Evolutionary conservation across 2,888 invertebrate genomes (phyloP), one percentile per base, ranked within the genome.

Genomic region (Chrysolina oricalcia): DNA sequence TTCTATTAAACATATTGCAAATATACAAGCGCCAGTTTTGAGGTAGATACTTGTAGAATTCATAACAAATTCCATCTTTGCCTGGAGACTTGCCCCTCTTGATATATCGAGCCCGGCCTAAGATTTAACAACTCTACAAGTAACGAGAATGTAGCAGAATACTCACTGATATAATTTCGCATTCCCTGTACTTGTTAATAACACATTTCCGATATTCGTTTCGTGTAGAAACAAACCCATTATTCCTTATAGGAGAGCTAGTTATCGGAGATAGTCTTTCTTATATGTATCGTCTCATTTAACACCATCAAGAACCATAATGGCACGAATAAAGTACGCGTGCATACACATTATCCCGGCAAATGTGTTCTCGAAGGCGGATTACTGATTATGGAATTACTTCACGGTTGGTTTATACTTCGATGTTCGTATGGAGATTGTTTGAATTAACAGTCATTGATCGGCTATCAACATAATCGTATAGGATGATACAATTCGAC

Each of bases 281-380:
- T 50, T 10, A 27, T 59, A 59, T n/a, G 23, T 59, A 59, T 27
- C 17, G 77, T 76, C 72, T 69, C 68, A 72, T 78, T 78, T 74
- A 70, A 72, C 74, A 73, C 72, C 72, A 76, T 78, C 76, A 78
- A 74, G 68, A 59, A 68, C 64, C 75, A 74, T 79, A 77, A 79
- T 71, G 70, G 77, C 72, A 78, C 75, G 73, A 13, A 53, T 77
- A 76, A 78, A 79, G 63, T 70, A 73, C 76, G 63, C 72, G 76
- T 73, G 79, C 76, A 76, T 72, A 76, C 77, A 74, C 70, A 76
- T 78, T 76, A 76, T 59, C 70, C 53, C 19, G 67, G 74, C 71
- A 72, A 77, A 79, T 77, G 75, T 70, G 72, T 67, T 74, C 62
- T 64, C 68, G 75, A 72, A 74, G 75, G 68, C 72, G 63, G 73